Percentiles rank a stretch among this genome's conserved stretches.
Conservation (phyloP, 2,113 vertebrate species). For the Todiramphus saurophagus region DNA sequence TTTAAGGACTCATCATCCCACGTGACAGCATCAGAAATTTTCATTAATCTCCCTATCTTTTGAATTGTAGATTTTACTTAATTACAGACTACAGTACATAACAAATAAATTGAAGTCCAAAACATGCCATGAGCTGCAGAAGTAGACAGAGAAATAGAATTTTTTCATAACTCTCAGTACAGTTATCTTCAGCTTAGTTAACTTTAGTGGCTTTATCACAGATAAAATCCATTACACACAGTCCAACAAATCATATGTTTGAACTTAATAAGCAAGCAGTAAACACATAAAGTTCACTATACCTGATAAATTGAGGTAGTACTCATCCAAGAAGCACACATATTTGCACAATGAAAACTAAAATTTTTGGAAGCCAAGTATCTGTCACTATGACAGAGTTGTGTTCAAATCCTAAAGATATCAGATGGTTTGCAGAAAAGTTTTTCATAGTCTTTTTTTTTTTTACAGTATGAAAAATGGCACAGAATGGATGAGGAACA, state of each 20-base stretch:
- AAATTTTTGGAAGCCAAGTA: background rate
- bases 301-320: background rate
- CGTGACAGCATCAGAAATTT: background rate
- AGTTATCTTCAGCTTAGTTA: background rate
- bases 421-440: background rate
- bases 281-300: background rate
- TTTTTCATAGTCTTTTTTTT: background rate
- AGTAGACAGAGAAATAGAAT: background rate
- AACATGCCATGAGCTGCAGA: background rate
- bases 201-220: background rate
- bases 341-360: background rate
- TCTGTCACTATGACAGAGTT: background rate
- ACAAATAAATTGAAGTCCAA: background rate
- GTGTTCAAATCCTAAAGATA: background rate
- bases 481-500: background rate
- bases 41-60: background rate
- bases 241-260: background rate
- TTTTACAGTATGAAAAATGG: background rate
- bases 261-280: background rate
- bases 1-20: background rate
- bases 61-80: background rate
- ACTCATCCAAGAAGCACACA: background rate
- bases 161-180: background rate
- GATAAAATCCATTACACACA: background rate
- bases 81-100: background rate